Evolutionary conservation across 1,140 invertebrate species (phyloP).

Genomic region (Drosophila jambulina): DNA sequence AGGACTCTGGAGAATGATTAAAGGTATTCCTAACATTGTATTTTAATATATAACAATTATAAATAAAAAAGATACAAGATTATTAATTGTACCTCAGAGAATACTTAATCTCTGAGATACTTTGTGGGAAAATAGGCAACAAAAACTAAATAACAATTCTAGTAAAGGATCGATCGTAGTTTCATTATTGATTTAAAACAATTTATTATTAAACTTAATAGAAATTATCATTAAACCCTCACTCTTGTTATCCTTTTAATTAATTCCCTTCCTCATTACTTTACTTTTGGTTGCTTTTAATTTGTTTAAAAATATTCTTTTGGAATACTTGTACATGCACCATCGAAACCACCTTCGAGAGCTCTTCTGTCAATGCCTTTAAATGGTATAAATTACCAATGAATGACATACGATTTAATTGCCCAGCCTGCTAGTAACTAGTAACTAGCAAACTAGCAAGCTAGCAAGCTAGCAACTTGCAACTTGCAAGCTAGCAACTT

Average conservation of each 20-base stretch:
- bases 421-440: conserved; percentile 51
- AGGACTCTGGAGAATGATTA: not conserved
- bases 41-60: not conserved
- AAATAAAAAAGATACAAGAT: not conserved
- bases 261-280: not conserved
- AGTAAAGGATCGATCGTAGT: not conserved
- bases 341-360: conserved; percentile 4
- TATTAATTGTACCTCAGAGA: not conserved
- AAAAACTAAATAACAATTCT: not conserved
- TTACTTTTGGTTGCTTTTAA: not conserved
- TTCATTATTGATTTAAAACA: too few species aligned
- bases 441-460: conserved; percentile 61
- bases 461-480: conserved; percentile 50
- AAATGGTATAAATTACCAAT: conserved; percentile 85
- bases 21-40: fast-evolving
- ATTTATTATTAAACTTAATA: too few species aligned
- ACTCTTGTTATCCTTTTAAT: not conserved
- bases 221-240: too few species aligned
- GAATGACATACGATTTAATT: conserved; percentile 85
- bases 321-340: conserved; percentile 1
- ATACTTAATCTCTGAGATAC: too few species aligned
- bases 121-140: too few species aligned
- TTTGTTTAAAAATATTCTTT: not conserved
- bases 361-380: conserved; percentile 60
- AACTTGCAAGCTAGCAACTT: conserved; percentile 62